Evolutionary conservation across 2,888 invertebrate genomes (phyloP).

Genomic region (Zaprionus bogoriensis): DNA sequence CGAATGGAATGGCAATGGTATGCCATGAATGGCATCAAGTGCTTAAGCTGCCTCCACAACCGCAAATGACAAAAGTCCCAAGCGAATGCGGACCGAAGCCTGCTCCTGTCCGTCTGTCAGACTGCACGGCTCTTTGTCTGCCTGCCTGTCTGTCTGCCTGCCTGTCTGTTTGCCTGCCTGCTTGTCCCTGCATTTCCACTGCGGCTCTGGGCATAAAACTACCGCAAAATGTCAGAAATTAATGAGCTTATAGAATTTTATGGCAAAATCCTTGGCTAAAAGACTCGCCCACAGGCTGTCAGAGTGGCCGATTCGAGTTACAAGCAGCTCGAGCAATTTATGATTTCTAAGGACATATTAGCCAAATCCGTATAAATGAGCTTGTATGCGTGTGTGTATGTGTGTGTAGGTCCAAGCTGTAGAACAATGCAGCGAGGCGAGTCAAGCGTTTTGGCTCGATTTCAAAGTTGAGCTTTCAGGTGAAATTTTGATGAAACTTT

Average conservation of each 20-base stretch:
- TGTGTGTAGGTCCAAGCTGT: neutral
- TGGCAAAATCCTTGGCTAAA: conserved; percentile 2
- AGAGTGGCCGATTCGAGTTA: neutral
- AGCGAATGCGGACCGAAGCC: neutral
- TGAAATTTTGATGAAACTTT: no score
- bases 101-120: no score
- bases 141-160: no score
- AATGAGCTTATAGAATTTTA: conserved; percentile 21
- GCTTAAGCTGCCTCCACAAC: neutral
- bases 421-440: no score
- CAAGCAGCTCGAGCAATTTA: neutral
- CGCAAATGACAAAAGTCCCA: neutral
- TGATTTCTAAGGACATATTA: neutral
- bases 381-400: neutral
- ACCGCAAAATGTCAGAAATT: conserved; percentile 27
- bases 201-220: neutral
- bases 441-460: no score
- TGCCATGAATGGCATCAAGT: conserved; percentile 12
- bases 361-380: neutral
- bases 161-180: neutral
- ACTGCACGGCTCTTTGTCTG: no score
- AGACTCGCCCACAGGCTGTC: neutral
- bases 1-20: conserved; percentile 16
- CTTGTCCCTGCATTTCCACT: conserved; percentile 3
- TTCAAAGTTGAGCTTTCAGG: neutral